Evolutionary conservation across 1,140 invertebrate species (phyloP).

Genomic region (Cyphomyrmex costatus): DNA sequence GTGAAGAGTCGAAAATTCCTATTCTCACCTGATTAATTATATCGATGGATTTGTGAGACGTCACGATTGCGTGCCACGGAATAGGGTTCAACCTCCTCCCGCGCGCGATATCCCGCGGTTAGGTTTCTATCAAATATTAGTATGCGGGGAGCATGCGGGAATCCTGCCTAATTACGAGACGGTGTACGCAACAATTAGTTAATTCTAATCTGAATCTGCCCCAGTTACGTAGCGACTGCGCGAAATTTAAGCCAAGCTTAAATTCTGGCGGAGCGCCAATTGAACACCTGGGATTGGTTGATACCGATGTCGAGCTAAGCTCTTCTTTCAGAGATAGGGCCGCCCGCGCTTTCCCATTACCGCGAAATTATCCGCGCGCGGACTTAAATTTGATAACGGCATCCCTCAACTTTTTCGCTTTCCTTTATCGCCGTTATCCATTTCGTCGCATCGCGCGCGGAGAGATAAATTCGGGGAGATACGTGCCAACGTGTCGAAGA

Average conservation of each 20-base stretch:
- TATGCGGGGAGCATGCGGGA: conserved; percentile 31
- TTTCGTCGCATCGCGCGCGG: background rate
- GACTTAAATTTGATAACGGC: conserved; percentile 54
- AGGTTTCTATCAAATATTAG: conserved; percentile 67
- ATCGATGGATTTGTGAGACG: background rate
- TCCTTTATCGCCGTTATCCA: conserved; percentile 1
- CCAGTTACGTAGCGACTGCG: conserved; percentile 64
- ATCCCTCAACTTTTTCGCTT: conserved; percentile 55
- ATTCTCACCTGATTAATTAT: background rate
- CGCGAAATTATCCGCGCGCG: conserved; percentile 67
- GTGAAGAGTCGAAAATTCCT: background rate
- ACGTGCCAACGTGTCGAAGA: conserved; percentile 4
- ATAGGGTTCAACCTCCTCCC: background rate
- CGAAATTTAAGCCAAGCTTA: conserved; percentile 75
- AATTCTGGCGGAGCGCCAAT: conserved; percentile 73
- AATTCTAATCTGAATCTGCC: conserved; percentile 76
- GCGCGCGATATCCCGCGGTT: conserved; percentile 5
- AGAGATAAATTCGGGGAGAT: conserved; percentile 11
- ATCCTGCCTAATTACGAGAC: conserved; percentile 67
- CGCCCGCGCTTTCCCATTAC: conserved; percentile 71
- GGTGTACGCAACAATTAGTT: conserved; percentile 76
- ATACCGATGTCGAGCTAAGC: conserved; percentile 72
- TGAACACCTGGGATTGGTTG: conserved; percentile 76
- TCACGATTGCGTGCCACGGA: background rate
- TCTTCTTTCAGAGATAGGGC: conserved; percentile 46